Conservation (phyloP, 2,113 vertebrate genomes). For the Sceloporus undulatus region DNA sequence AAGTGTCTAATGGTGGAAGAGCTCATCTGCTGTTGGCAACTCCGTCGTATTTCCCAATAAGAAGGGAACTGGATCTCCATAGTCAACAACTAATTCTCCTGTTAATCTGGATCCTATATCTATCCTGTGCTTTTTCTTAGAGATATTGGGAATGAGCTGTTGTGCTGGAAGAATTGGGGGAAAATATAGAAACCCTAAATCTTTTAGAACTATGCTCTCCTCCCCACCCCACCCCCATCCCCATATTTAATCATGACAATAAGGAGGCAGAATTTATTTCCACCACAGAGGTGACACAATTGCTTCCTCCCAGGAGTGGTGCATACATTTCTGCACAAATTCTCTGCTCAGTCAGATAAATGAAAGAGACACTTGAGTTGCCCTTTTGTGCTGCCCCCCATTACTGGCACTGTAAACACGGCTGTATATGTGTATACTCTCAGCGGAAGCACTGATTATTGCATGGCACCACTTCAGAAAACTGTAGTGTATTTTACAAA, state of each 20-base stretch:
- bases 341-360: slow-evolving; percentile 15
- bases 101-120: background rate
- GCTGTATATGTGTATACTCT: slow-evolving; percentile 40
- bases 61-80: background rate
- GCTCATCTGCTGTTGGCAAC: background rate
- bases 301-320: slow-evolving; percentile 21
- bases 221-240: too few relatives aligned
- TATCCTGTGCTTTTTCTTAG: background rate
- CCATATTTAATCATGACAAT: background rate
- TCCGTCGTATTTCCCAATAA: background rate
- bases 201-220: background rate
- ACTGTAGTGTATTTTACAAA: slow-evolving; percentile 35
- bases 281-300: background rate
- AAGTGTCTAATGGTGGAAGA: too few relatives aligned
- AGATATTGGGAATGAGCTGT: background rate
- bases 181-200: background rate
- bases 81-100: background rate
- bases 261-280: slow-evolving; percentile 10
- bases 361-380: slow-evolving; percentile 8
- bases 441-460: background rate
- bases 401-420: slow-evolving; percentile 32
- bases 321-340: background rate
- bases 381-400: slow-evolving; percentile 43
- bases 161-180: background rate
- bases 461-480: slow-evolving; percentile 27